These are phyloP conservation scores for Sparus aurata DNA, from an alignment of 2,797 vertebrate species.

Conservation along the genomic window DNA sequence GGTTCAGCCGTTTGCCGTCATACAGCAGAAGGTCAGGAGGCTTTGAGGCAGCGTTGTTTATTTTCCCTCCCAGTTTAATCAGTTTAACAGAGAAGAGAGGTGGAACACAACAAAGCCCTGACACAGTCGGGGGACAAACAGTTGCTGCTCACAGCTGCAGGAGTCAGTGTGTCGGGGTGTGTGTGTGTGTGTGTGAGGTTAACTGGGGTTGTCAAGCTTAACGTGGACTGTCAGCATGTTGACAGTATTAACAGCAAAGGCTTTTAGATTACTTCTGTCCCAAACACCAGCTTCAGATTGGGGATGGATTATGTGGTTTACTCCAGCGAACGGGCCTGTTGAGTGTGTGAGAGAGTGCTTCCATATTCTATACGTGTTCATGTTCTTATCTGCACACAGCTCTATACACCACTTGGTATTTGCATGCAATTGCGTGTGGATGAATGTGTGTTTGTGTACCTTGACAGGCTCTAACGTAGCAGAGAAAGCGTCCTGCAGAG, in stretches of 20 bases:
- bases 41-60: not conserved
- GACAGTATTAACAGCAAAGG: conserved; percentile 52
- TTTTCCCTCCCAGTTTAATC: not conserved
- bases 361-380: not conserved
- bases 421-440: not conserved
- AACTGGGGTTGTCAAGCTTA: conserved; percentile 48
- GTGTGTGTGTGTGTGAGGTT: not conserved
- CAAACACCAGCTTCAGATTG: conserved; percentile 45
- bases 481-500: conserved; percentile 96
- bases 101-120: not conserved
- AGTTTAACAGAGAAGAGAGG: not conserved
- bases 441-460: conserved; percentile 79
- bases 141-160: not conserved
- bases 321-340: not conserved
- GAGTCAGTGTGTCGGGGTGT: not conserved
- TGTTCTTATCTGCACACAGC: not conserved
- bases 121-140: not conserved
- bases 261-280: conserved; percentile 60
- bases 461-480: conserved; percentile 96
- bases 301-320: conserved; percentile 40
- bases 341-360: not conserved
- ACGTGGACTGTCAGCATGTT: conserved; percentile 44
- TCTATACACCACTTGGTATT: not conserved
- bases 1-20: too few relatives aligned
- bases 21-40: not conserved